Evolutionary conservation across 2,113 vertebrate genomes (phyloP).

Genomic region (Leptobrachium ailaonicum): DNA sequence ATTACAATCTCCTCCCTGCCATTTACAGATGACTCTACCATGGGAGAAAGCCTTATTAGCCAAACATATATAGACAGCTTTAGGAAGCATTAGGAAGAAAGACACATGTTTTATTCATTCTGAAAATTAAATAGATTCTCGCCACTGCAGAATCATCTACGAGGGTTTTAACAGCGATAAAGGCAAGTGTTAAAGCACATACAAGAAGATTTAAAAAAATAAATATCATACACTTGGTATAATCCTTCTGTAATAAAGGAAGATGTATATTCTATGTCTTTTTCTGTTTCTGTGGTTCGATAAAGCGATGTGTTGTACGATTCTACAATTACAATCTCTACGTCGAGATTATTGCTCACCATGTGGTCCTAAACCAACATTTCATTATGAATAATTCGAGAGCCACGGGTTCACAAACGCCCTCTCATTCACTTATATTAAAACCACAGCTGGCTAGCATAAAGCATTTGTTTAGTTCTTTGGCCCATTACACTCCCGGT

Average conservation of each 20-base stretch:
- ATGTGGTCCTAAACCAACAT: constrained; percentile 35
- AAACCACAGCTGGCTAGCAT: constrained; percentile 47
- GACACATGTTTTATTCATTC: too few species aligned
- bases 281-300: background rate
- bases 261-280: background rate
- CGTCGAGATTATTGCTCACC: constrained; percentile 29
- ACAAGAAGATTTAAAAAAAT: too few species aligned
- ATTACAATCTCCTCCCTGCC: constrained; percentile 6
- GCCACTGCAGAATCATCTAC: too few species aligned
- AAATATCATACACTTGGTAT: too few species aligned
- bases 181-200: too few species aligned
- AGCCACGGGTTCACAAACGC: constrained; percentile 35
- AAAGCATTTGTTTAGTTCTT: constrained; percentile 50
- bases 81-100: constrained; percentile 11
- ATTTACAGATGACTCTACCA: background rate
- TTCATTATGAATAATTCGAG: constrained; percentile 48
- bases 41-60: background rate
- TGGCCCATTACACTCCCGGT: constrained; percentile 49
- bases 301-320: constrained; percentile 15
- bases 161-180: too few species aligned
- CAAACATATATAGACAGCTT: constrained; percentile 2
- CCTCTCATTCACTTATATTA: constrained; percentile 48
- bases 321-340: constrained; percentile 25
- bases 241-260: too few species aligned
- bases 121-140: too few species aligned